Conservation (phyloP, 2,797 vertebrate genomes). For the Neosalanx taihuensis region DNA sequence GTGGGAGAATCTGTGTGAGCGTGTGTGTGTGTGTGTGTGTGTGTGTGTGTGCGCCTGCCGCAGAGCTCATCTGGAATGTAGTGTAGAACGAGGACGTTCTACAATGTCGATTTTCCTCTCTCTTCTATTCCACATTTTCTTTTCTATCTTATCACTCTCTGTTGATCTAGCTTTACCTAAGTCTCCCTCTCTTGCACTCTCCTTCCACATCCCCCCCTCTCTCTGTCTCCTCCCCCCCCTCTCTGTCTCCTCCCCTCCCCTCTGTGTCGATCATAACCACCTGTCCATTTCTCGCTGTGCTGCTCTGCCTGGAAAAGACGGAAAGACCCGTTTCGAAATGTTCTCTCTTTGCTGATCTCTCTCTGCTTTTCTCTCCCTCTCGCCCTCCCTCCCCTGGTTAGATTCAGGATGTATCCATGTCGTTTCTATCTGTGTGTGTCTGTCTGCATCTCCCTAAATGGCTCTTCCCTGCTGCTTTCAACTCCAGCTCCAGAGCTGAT, state of each 20-base stretch:
- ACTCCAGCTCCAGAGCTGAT: slow-evolving; percentile 44
- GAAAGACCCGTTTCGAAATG: neutral
- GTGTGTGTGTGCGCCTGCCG: neutral
- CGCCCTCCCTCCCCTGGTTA: neutral
- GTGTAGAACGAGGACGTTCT: too few species aligned
- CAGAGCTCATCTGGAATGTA: neutral
- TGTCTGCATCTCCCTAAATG: slow-evolving; percentile 37
- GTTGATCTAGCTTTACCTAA: neutral
- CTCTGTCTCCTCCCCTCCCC: slow-evolving; percentile 22
- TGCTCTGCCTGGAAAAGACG: slow-evolving; percentile 39
- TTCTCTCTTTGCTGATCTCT: neutral
- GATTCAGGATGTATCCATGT: slow-evolving; percentile 1
- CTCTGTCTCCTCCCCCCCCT: neutral
- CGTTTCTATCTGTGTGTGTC: neutral
- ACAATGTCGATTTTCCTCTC: neutral
- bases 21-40: slow-evolving; percentile 8
- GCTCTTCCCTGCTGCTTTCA: slow-evolving; percentile 47
- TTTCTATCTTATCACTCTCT: neutral
- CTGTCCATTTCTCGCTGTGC: slow-evolving; percentile 48
- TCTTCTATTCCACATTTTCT: neutral
- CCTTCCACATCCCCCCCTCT: neutral
- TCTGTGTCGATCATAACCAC: slow-evolving; percentile 28
- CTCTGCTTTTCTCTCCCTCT: neutral
- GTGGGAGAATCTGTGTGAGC: slow-evolving; percentile 44
- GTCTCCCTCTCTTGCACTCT: neutral